These are phyloP conservation scores for Karalla daura DNA, from an alignment of 2,797 vertebrate genomes.

Conservation along the genomic window DNA sequence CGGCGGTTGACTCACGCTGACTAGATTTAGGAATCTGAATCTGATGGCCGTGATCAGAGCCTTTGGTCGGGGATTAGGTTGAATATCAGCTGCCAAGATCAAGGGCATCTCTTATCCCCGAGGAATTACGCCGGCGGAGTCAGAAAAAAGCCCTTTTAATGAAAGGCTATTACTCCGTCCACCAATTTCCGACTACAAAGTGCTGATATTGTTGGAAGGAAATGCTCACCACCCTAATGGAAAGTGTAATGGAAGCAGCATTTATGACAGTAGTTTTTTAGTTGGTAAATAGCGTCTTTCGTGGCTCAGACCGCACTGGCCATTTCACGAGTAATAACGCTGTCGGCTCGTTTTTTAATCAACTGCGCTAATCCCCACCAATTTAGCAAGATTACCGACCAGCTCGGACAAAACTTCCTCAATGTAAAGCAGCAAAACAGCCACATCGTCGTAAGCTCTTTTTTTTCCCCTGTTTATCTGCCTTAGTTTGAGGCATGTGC, in stretches of 20 bases:
- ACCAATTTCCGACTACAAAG: constrained; percentile 24
- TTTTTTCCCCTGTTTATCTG: background rate
- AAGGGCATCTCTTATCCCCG: constrained; percentile 43
- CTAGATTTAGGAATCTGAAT: constrained; percentile 30
- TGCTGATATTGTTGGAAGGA: background rate
- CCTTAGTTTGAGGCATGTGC: too few species aligned
- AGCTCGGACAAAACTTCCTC: constrained; percentile 4
- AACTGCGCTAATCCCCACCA: constrained; percentile 5
- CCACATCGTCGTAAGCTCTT: background rate
- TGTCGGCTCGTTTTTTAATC: constrained; percentile 3
- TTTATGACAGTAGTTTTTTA: background rate
- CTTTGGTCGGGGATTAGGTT: constrained; percentile 63
- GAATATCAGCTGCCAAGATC: constrained; percentile 70
- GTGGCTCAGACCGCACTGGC: background rate
- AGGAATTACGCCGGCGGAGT: constrained; percentile 25
- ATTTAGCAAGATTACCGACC: background rate
- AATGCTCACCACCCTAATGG: background rate
- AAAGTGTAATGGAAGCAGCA: background rate
- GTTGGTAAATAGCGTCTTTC: background rate
- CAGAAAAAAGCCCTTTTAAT: constrained; percentile 16
- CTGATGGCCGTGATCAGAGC: constrained; percentile 19
- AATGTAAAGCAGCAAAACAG: constrained; percentile 12
- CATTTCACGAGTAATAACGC: background rate
- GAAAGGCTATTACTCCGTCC: constrained; percentile 7
- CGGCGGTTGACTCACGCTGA: constrained; percentile 28